A percentile compares a stretch with the other conserved stretches of the same genome.
Evolutionary conservation across 2,113 vertebrate genomes (phyloP).

Genomic region (Centropus bengalensis): DNA sequence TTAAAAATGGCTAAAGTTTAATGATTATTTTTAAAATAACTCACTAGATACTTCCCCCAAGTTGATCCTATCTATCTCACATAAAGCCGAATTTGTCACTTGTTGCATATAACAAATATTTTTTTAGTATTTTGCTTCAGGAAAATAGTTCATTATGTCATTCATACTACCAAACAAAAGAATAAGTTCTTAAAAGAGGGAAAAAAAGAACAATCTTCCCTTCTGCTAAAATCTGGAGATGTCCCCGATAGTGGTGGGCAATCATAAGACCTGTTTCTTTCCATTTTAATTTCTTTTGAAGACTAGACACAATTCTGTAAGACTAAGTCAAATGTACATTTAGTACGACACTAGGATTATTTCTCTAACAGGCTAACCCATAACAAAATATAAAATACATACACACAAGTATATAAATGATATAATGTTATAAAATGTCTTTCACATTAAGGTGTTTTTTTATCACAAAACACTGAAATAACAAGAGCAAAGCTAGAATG

Average conservation of each 20-base stretch:
- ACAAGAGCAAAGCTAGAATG: neutral
- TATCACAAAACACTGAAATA: neutral
- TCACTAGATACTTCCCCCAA: neutral
- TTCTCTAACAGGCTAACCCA: neutral
- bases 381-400: neutral
- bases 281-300: neutral
- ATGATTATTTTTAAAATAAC: neutral
- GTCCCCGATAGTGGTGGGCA: fast-evolving
- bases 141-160: neutral
- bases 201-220: neutral
- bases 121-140: neutral
- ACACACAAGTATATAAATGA: neutral
- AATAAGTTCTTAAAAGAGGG: neutral
- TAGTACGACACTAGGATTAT: neutral
- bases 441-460: neutral
- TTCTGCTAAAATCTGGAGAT: neutral
- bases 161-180: neutral
- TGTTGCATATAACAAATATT: neutral
- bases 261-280: neutral
- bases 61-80: neutral
- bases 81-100: neutral
- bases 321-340: neutral
- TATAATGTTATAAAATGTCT: neutral
- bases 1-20: neutral
- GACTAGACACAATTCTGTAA: neutral